Evolutionary conservation across 2,888 invertebrate species (phyloP).

Genomic region (Calliopum simillimum): DNA sequence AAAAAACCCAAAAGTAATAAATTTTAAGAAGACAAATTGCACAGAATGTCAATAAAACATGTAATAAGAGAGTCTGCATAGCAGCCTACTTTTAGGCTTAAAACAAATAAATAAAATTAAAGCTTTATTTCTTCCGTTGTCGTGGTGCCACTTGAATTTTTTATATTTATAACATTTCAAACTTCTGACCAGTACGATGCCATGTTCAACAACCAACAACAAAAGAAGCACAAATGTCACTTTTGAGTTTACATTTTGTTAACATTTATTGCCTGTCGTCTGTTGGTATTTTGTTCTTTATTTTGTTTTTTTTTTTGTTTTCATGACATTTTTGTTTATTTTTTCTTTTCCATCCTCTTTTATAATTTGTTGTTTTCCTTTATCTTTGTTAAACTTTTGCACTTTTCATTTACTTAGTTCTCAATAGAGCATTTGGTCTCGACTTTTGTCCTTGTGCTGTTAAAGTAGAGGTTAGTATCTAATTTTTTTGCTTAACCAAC

Average conservation of each 20-base stretch:
- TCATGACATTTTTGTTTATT: neutral
- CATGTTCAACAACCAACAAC: neutral
- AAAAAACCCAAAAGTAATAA: constrained; percentile 9
- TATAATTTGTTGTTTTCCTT: neutral
- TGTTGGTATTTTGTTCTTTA: neutral
- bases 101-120: neutral
- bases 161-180: no score
- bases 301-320: neutral
- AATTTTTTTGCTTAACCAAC: no score
- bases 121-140: no score
- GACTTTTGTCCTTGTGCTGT: no score
- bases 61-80: neutral
- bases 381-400: neutral
- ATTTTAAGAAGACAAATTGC: constrained; percentile 3
- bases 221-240: neutral
- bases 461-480: no score
- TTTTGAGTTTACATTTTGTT: constrained; percentile 5
- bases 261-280: constrained; percentile 15
- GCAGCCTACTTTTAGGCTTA: neutral
- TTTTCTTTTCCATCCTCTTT: neutral
- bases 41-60: neutral
- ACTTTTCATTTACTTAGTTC: no score
- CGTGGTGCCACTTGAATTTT: no score
- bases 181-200: no score
- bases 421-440: no score